These are phyloP conservation scores for Psilopsiagon aymara DNA, from an alignment of 2,113 vertebrate species.

Conservation along the genomic window DNA sequence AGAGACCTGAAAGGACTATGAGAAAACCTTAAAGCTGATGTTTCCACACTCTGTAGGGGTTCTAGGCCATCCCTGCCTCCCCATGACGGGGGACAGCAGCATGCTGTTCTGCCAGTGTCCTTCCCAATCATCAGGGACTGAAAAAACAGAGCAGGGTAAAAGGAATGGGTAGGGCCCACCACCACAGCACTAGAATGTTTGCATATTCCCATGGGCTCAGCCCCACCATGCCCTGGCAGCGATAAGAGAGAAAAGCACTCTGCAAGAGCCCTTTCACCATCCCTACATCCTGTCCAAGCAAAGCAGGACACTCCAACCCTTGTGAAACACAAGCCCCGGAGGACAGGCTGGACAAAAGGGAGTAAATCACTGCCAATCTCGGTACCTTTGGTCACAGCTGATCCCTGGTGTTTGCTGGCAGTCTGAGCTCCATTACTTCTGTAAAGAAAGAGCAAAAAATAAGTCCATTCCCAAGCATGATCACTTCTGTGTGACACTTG, in stretches of 20 bases:
- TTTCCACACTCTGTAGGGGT: neutral
- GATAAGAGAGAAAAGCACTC: neutral
- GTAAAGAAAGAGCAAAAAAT: neutral
- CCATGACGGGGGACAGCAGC: neutral
- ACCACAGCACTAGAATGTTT: neutral
- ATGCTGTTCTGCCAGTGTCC: neutral
- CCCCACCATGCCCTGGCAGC: neutral
- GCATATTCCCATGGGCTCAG: neutral
- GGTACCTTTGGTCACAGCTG: constrained; percentile 54
- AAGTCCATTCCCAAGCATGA: neutral
- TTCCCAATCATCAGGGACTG: neutral
- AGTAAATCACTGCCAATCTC: neutral
- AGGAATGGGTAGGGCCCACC: neutral
- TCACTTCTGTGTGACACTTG: neutral
- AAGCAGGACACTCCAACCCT: neutral
- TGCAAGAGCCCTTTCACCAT: neutral
- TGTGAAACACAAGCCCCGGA: neutral
- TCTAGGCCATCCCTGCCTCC: neutral
- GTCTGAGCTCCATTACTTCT: constrained; percentile 42
- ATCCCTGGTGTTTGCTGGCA: constrained; percentile 6
- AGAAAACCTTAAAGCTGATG: neutral
- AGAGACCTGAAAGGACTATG: neutral
- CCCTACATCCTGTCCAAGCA: neutral
- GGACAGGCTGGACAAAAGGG: neutral
- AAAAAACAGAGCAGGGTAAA: neutral